These are phyloP conservation scores for Resseliella maxima DNA, from an alignment of 2,888 invertebrate genomes.

Conservation along the genomic window DNA sequence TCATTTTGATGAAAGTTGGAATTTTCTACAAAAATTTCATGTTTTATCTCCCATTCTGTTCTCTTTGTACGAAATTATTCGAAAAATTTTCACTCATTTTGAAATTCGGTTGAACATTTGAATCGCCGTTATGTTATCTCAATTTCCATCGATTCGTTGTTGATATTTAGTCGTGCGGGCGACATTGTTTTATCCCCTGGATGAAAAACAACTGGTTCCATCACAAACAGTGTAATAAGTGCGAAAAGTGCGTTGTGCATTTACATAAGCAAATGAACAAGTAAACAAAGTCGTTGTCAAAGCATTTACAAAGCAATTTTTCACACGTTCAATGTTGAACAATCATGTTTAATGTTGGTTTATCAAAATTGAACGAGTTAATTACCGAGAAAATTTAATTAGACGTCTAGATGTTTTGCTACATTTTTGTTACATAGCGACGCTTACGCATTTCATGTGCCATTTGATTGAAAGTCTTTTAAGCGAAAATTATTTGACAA, in stretches of 20 bases:
- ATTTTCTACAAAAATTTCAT: too few relatives aligned
- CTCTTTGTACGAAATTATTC: too few relatives aligned
- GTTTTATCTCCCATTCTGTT: too few relatives aligned
- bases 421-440: not conserved
- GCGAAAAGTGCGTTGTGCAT: not conserved
- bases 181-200: not conserved
- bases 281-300: constrained; percentile 24
- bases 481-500: not conserved
- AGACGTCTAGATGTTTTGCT: not conserved
- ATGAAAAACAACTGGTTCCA: not conserved
- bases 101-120: not conserved
- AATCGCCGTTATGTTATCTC: not conserved
- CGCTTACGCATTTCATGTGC: not conserved
- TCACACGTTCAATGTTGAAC: constrained; percentile 36
- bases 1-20: too few relatives aligned
- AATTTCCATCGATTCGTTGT: not conserved
- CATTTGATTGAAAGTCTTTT: not conserved
- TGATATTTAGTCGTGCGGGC: not conserved
- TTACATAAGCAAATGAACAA: constrained; percentile 43
- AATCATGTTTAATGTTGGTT: constrained; percentile 49
- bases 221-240: not conserved
- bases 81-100: too few relatives aligned
- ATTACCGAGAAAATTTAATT: constrained; percentile 51
- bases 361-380: constrained; percentile 51
- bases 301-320: constrained; percentile 24